Evolutionary conservation across 2,888 invertebrate species (phyloP).

Genomic region (Eristalinus sepulchralis): DNA sequence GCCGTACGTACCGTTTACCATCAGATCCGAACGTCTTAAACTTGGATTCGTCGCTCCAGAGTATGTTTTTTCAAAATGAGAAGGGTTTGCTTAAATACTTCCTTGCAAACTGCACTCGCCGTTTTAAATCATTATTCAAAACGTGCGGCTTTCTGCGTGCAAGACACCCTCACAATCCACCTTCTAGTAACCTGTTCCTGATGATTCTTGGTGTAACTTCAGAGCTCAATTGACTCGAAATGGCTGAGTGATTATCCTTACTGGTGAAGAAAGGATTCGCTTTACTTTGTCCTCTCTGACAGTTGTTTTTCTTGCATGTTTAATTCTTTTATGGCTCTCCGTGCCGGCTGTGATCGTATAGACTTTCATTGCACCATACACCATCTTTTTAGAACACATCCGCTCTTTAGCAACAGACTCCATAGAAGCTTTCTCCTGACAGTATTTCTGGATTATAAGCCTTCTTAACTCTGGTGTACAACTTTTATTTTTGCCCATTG

Average conservation of each 20-base stretch:
- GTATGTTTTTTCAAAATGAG: too few relatives aligned
- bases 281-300: background rate
- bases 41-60: too few relatives aligned
- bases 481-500: too few relatives aligned
- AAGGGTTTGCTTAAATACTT: too few relatives aligned
- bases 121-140: background rate
- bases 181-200: constrained; percentile 9
- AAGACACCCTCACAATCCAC: background rate
- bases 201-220: background rate
- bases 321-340: background rate
- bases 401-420: background rate
- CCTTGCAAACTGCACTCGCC: background rate
- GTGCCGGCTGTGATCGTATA: background rate
- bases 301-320: background rate
- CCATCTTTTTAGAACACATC: background rate
- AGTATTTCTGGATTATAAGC: background rate
- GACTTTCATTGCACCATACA: background rate
- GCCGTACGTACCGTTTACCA: too few relatives aligned
- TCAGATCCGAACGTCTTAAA: too few relatives aligned
- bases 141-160: background rate
- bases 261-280: constrained; percentile 7
- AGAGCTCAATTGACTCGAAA: background rate
- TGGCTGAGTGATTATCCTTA: constrained; percentile 13
- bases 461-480: background rate
- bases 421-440: background rate